Base-by-base conservation (phyloP, 2,888 invertebrate genomes). In the Neoaliturus tenellus region DNA sequence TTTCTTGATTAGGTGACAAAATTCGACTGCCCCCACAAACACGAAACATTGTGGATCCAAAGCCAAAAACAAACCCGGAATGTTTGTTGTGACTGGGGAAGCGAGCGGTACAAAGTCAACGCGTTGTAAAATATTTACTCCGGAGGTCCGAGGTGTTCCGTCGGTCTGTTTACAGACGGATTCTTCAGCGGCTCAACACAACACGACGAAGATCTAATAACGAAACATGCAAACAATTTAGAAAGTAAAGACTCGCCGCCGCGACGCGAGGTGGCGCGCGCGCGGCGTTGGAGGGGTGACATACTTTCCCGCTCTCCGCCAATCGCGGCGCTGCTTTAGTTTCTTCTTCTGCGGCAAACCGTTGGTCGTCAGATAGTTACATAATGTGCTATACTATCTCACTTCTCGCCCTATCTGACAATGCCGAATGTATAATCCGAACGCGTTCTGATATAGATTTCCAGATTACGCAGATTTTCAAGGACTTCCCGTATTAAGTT, bases 151-250 rank as follows among this genome's bases (percentile, higher is more conserved):
- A 3, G 58, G 10, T 58, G 6, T 35, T 51, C 51, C n/a, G 6
- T 67, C 35, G 6, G 2, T 67, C 75, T 75, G 48, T 41, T 48
- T 23, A 41, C 33, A 33, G 8, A 12, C 39, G 12, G 17, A n/a
- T n/a, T n/a, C n/a, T n/a, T n/a, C n/a, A n/a, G n/a, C n/a, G 23
- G 8, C 75, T 35, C 78, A 78, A 28, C 51, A 55, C 51, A 35
- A 48, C 51, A 51, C 20, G 41, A 25, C 55, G 33, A 31, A 3
- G 35, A 55, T 55, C 35, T 55, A 78, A 78, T 78, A 78, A 78
- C 78, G 78, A 78, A 78, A 78, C 78, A 78, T 78, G 78, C 78
- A 55, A 78, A 78, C 78, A 78, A 78, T 78, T 78, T 78, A 78
- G 78, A 78, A 78, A 78, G 78, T 78, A 78, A 78, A 78, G 51